A percentile compares a stretch with the other conserved stretches of the same genome.
phyloP scores from a whole-genome alignment of 2,888 invertebrate genomes.

The Ophioninae sp. region DNA sequence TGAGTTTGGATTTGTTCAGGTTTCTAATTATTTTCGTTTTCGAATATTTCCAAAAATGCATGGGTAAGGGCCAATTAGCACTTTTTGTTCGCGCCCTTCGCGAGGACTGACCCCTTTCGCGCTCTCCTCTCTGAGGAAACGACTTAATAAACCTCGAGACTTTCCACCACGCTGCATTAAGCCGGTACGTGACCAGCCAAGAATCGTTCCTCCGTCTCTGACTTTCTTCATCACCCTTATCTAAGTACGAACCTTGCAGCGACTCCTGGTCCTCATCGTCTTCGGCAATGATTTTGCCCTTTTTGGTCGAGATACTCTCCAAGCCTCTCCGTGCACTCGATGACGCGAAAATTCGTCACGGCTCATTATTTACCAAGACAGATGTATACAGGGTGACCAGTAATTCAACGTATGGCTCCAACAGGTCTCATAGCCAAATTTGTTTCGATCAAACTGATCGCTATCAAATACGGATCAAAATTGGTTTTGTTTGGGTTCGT shows the following conservation, averaged over 20 bases:
- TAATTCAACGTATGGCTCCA: too few species aligned
- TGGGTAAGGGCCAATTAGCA: neutral
- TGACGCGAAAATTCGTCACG: constrained; percentile 13
- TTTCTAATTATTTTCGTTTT: too few species aligned
- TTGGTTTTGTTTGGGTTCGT: too few species aligned
- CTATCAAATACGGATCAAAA: too few species aligned
- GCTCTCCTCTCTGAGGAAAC: constrained; percentile 68
- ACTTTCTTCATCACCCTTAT: constrained; percentile 59
- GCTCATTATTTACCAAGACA: constrained; percentile 16
- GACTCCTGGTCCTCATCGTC: constrained; percentile 19
- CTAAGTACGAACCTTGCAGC: constrained; percentile 38
- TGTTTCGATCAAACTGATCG: too few species aligned
- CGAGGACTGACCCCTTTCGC: constrained; percentile 55
- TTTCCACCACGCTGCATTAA: constrained; percentile 78
- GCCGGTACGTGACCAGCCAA: constrained; percentile 75
- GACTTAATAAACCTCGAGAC: constrained; percentile 76
- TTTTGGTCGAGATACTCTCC: constrained; percentile 9
- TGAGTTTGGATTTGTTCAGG: too few species aligned
- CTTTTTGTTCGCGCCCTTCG: constrained; percentile 41
- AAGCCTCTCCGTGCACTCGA: constrained; percentile 1
- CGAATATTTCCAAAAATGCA: too few species aligned
- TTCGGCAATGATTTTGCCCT: constrained; percentile 35
- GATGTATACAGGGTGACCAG: too few species aligned
- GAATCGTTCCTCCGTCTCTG: constrained; percentile 60
- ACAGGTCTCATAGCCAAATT: too few species aligned